Base-by-base conservation (phyloP, 2,113 vertebrate species). In the Corythoichthys haematopterus region DNA sequence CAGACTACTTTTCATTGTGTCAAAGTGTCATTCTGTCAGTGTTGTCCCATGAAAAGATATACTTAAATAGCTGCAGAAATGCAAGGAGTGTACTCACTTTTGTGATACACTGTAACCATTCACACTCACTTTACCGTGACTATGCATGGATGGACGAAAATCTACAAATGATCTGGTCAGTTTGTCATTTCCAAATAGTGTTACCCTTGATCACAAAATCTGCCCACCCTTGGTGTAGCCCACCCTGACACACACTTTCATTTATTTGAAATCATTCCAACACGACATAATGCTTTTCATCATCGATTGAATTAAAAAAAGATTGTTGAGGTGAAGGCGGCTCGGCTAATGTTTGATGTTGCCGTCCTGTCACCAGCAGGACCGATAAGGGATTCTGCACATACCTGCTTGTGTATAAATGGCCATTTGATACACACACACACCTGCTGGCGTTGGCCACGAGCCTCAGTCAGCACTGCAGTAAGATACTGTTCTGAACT, bases 351-450 rank as follows among this genome's bases (percentile, higher is more conserved):
- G 83, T 91, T 93, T 93, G 90, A 91, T 90, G 90, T 91, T 78
- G 78, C 59, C 1, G 64, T 73, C 57, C 87, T 92, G 90, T 91
- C 90, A 91, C 84, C 88, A 88, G 78, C 69, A 64, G 68, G 69
- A 79, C 77, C 75, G 89, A 91, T 91, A 89, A 90, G 84, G 65
- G 89, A 93, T 93, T 92, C 91, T 92, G 88, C 89, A 88, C 91
- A 93, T 93, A 90, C 90, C 86, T 86, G 64, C 63, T 71, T 70
- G 76, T 70, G 64, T 90, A 91, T 90, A 91, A 90, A 91, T 82
- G 78, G 76, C 75, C 66, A 52, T 67, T 38, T 8, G 35, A 76
- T 55, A 46, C 13, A 38, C 53, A 75, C 74, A 76, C 70, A 74
- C 64, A 56, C 71, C 62, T 65, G 64, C 53, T 57, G 69, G 58